Conservation (phyloP, 2,797 vertebrate genomes). For the Dromococcyx pavoninus region DNA sequence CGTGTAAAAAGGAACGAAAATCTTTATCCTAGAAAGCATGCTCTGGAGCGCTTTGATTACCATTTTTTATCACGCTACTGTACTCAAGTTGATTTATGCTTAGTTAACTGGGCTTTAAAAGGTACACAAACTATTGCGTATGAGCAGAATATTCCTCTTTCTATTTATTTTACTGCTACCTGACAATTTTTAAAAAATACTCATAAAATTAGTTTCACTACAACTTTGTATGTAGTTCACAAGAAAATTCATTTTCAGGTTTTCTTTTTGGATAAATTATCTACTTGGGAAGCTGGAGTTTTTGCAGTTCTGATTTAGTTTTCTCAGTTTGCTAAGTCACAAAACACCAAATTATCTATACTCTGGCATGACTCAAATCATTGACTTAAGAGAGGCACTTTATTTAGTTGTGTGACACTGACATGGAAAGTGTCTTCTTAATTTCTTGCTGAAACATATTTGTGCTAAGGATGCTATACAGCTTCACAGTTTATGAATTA, state of each 20-base stretch:
- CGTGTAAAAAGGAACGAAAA: neutral
- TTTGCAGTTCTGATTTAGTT: neutral
- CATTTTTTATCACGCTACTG: neutral
- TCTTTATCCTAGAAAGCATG: neutral
- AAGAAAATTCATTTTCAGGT: neutral
- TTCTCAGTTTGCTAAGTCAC: neutral
- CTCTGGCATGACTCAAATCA: neutral
- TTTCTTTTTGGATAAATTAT: neutral
- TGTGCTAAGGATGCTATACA: neutral
- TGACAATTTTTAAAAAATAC: neutral
- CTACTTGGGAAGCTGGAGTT: neutral
- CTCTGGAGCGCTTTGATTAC: neutral
- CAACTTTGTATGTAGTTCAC: neutral
- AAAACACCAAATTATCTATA: neutral
- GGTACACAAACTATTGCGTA: neutral
- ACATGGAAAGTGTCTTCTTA: neutral
- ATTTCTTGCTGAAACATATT: constrained; percentile 21
- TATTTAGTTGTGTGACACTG: neutral
- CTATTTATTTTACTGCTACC: neutral
- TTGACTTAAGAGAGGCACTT: neutral
- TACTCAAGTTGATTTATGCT: neutral
- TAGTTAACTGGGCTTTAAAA: neutral
- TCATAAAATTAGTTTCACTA: neutral
- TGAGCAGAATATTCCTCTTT: neutral
- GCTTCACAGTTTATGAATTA: constrained; percentile 40